Conservation (phyloP, 2,113 vertebrate species). For the Hystrix cristata region DNA sequence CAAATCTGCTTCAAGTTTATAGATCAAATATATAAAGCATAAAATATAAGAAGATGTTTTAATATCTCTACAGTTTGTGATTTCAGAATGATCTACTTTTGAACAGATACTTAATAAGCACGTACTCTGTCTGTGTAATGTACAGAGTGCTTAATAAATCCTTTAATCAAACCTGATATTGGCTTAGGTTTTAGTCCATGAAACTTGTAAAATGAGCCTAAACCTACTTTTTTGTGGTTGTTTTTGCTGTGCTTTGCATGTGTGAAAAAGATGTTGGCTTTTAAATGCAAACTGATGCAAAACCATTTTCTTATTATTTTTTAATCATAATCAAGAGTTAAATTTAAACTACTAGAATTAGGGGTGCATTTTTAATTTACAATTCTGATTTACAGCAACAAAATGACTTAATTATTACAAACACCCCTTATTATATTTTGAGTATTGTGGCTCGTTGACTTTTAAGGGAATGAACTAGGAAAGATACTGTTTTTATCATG, state of each 20-base stretch:
- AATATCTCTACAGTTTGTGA: slow-evolving; percentile 55
- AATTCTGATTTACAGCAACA: slow-evolving; percentile 59
- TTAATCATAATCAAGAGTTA: slow-evolving; percentile 27
- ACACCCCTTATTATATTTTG: not conserved
- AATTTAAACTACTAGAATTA: slow-evolving; percentile 68
- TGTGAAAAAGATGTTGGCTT: slow-evolving; percentile 59
- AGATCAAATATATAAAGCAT: slow-evolving; percentile 70
- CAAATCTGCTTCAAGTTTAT: slow-evolving; percentile 51
- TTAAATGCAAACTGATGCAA: slow-evolving; percentile 63
- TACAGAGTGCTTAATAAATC: slow-evolving; percentile 2
- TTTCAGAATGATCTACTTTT: slow-evolving; percentile 60
- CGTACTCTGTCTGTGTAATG: not conserved
- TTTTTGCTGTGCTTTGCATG: slow-evolving; percentile 78
- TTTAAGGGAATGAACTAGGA: slow-evolving; percentile 45
- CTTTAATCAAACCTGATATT: slow-evolving; percentile 30
- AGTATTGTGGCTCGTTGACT: not conserved
- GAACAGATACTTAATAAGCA: slow-evolving; percentile 47
- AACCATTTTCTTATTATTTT: slow-evolving; percentile 65
- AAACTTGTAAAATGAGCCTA: slow-evolving; percentile 41
- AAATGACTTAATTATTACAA: slow-evolving; percentile 39
- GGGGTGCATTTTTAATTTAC: slow-evolving; percentile 52
- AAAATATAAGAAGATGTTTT: slow-evolving; percentile 74
- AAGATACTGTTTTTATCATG: not conserved
- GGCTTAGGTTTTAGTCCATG: slow-evolving; percentile 65
- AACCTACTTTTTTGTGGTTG: slow-evolving; percentile 52